These are phyloP conservation scores for Pimpla rufipes DNA, from an alignment of 2,888 invertebrate genomes.

Conservation along the genomic window DNA sequence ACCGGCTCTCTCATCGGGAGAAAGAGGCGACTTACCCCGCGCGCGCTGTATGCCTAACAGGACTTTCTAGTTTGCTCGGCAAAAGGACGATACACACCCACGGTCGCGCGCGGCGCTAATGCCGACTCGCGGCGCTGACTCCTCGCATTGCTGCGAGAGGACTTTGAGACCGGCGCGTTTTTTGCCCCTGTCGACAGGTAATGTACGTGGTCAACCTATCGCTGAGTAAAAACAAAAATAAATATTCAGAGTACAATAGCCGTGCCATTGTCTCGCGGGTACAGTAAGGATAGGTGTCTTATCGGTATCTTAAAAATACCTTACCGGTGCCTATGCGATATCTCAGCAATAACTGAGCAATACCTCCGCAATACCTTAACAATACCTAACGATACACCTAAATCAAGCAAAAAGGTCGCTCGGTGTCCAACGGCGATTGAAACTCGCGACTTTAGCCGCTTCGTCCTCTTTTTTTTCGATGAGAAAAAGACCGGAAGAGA, in stretches of 20 bases:
- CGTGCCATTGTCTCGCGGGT: conserved; percentile 33
- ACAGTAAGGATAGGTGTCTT: too few species aligned
- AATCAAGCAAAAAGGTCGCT: too few species aligned
- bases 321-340: too few species aligned
- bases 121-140: conserved; percentile 59
- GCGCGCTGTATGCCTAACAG: conserved; percentile 68
- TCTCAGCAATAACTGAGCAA: too few species aligned
- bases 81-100: conserved; percentile 73
- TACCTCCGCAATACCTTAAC: too few species aligned
- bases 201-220: not conserved
- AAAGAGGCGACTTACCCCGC: conserved; percentile 27
- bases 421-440: too few species aligned
- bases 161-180: not conserved
- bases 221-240: not conserved
- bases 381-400: too few species aligned
- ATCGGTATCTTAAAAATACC: too few species aligned
- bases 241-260: not conserved
- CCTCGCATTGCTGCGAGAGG: conserved; percentile 24
- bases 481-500: too few species aligned
- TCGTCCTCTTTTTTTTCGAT: too few species aligned
- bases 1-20: conserved; percentile 48
- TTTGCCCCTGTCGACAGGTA: not conserved
- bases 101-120: too few species aligned
- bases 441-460: too few species aligned
- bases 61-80: conserved; percentile 73